Percentiles rank a stretch among this genome's conserved stretches.
These are phyloP conservation scores for Balaeniceps rex DNA, from an alignment of 2,113 vertebrate genomes.

Conservation along the genomic window DNA sequence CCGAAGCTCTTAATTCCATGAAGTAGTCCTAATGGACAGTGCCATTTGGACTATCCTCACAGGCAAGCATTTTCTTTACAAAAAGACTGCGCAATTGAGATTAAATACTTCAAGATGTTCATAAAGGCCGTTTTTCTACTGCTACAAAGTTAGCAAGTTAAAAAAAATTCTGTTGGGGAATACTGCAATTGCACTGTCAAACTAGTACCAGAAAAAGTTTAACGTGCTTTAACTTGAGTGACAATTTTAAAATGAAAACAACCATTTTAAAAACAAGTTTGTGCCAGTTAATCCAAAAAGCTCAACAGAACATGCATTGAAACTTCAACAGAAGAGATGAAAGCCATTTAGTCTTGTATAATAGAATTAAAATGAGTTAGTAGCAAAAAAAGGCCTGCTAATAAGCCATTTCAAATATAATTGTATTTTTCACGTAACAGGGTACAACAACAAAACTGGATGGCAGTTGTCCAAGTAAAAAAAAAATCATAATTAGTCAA, in stretches of 20 bases:
- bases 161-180: not conserved
- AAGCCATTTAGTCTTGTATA: conserved; percentile 3
- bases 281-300: conserved; percentile 50
- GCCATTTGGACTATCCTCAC: conserved; percentile 13
- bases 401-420: conserved; percentile 51
- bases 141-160: not conserved
- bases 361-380: conserved; percentile 57
- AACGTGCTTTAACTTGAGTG: conserved; percentile 46
- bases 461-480: conserved; percentile 59
- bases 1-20: conserved; percentile 9
- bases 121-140: not conserved
- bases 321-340: conserved; percentile 11
- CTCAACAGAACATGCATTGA: conserved; percentile 43
- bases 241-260: conserved; percentile 41
- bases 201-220: conserved; percentile 28
- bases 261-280: conserved; percentile 43
- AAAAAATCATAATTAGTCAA: not conserved
- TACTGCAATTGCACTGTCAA: not conserved
- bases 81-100: not conserved
- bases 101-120: conserved; percentile 2
- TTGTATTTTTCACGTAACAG: conserved; percentile 19
- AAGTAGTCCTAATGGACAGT: conserved; percentile 26
- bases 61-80: conserved; percentile 12
- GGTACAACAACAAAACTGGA: conserved; percentile 59
- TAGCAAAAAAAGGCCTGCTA: conserved; percentile 51